Evolutionary conservation across 2,888 invertebrate species (phyloP), one percentile per base, ranked within the genome.

Genomic region (Limnephilus auricula): DNA sequence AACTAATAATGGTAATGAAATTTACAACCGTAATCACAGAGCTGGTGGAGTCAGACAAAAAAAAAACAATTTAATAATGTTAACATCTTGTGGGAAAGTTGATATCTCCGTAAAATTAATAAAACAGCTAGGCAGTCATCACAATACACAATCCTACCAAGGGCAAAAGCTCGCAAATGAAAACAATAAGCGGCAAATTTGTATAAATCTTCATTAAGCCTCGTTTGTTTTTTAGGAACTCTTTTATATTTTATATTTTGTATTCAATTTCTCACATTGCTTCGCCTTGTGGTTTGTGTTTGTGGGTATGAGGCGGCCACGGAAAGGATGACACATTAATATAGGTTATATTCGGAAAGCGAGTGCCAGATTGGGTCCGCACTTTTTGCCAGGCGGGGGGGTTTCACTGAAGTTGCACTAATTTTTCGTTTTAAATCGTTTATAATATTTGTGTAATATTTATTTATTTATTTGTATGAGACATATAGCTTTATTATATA

Each of bases 331-430:
- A 91, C 92, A 91, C 92, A 92, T 92, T 93, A 92, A 92, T 91
- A 91, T 86, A 89, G 91, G 93, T 91, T 91, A 92, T 92, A 93
- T 90, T 91, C 91, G 90, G 79, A 89, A 79, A 92, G 90, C 92
- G 92, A 90, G 90, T 83, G 90, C 91, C 93, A 90, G 92, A 93
- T 93, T 93, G 92, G 92, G 93, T 92, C 90, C 92, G 91, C 91
- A 90, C 91, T 93, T 93, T 93, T 93, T 93, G 91, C 80, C 80
- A 45, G 84, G 32, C 90, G 31, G 37, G 79, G 88, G 13, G 65
- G 15, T 79, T 18, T 12, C 88, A 88, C 88, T 88, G 10, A 18
- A 32, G 79, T 79, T 37, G 37, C 40, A n/a, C 37, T 40, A 4
- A 83, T 34, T 25, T 3, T 31, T 65, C 12, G 13, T 31, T 65